Conservation (phyloP, 2,888 invertebrate genomes). For the Thecocarcelia acutangulata region DNA sequence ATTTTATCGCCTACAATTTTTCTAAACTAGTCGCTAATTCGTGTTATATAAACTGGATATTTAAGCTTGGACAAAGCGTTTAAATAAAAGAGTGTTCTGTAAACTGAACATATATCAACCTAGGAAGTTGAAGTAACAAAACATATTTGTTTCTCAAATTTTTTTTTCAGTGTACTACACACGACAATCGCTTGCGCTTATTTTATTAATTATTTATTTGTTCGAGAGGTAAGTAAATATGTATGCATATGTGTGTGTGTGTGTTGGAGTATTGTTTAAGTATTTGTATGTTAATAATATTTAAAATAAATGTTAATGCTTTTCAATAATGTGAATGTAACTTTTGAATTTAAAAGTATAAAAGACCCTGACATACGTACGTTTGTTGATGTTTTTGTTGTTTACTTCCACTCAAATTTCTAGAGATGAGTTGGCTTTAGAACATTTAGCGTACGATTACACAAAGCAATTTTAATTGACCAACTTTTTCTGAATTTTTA, state of each 20-base stretch:
- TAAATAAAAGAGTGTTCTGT: no score
- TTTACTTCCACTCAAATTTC: constrained; percentile 16
- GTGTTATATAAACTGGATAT: no score
- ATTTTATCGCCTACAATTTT: no score
- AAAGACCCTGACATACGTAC: constrained; percentile 64
- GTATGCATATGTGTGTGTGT: neutral
- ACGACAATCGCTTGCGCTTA: neutral
- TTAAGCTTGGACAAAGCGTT: no score
- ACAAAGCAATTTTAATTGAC: no score
- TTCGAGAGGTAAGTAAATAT: neutral
- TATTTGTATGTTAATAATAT: constrained; percentile 26
- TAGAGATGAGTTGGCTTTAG: constrained; percentile 49
- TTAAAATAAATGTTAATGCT: constrained; percentile 25
- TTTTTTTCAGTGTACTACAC: constrained; percentile 14
- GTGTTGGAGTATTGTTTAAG: neutral
- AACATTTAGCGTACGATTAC: no score
- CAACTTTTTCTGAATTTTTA: no score
- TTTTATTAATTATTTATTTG: constrained; percentile 12
- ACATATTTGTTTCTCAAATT: neutral
- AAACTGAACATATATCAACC: no score
- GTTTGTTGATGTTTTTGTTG: constrained; percentile 18
- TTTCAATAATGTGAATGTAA: constrained; percentile 52
- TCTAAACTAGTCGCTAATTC: no score
- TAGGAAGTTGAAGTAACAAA: neutral
- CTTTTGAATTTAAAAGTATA: constrained; percentile 33